phyloP scores from a whole-genome alignment of 2,888 invertebrate species.

The Andrena praecox region DNA sequence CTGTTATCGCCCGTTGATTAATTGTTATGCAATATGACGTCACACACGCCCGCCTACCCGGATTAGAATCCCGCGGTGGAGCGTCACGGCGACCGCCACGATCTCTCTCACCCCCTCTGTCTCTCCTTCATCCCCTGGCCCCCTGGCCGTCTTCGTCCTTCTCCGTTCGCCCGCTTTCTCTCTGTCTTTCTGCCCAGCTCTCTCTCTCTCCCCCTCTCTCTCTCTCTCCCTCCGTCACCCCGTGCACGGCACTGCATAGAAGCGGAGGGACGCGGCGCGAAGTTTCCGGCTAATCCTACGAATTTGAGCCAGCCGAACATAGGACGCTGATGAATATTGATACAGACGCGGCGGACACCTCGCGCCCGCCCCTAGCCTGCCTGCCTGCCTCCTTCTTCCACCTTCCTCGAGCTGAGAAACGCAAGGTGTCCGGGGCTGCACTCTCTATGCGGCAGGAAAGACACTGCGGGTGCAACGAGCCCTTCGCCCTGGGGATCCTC shows the following conservation, averaged over 20 bases:
- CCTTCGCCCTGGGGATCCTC: neutral
- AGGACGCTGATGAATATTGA: slow-evolving; percentile 85
- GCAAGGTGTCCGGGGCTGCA: slow-evolving; percentile 75
- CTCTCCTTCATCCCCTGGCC: slow-evolving; percentile 6
- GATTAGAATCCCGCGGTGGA: slow-evolving; percentile 82
- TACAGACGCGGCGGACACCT: slow-evolving; percentile 73
- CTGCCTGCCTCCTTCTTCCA: slow-evolving; percentile 49
- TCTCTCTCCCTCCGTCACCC: neutral
- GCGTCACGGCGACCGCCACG: slow-evolving; percentile 72
- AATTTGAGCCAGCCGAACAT: slow-evolving; percentile 84
- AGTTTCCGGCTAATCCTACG: slow-evolving; percentile 83
- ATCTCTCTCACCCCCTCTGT: slow-evolving; percentile 46
- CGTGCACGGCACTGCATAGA: slow-evolving; percentile 59
- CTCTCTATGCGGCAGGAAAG: slow-evolving; percentile 11
- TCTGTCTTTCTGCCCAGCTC: neutral
- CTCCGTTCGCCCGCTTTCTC: slow-evolving; percentile 26
- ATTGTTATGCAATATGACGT: slow-evolving; percentile 85
- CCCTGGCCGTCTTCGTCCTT: slow-evolving; percentile 41
- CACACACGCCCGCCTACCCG: slow-evolving; percentile 80
- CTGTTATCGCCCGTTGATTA: slow-evolving; percentile 85
- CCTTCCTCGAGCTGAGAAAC: slow-evolving; percentile 68
- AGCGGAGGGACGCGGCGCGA: slow-evolving; percentile 77
- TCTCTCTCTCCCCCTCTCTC: slow-evolving; percentile 6
- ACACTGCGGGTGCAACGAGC: neutral
- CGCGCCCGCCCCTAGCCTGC: slow-evolving; percentile 24